Base-by-base conservation (phyloP, 2,797 vertebrate genomes). In the Eulemur albifrons region DNA sequence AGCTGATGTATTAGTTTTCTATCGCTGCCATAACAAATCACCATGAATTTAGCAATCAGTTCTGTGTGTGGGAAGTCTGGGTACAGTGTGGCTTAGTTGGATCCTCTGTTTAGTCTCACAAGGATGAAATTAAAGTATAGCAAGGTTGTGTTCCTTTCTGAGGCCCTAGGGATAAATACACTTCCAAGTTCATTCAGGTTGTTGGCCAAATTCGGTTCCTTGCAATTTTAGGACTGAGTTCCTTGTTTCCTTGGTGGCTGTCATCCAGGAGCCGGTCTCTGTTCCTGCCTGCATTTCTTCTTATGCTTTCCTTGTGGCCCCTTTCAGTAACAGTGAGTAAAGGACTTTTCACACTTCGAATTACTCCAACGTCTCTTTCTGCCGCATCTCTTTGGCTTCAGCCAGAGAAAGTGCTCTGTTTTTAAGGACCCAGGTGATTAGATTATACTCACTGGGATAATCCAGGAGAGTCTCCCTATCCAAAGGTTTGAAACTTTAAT, bases 71-170 rank as follows among this genome's bases (percentile, higher is more conserved):
- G 65, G 52, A 85, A 72, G 67, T 35, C 54, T 59, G 38, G 23
- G 21, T 21, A 35, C 1, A 52, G 7, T 12, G 17, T 73, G n/a
- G 27, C 43, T 95, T 54, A 21, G 65, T 65, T 43, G 43, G 50
- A 54, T 40, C 57, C 45, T 93, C 80, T 81, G 63, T 79, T 88
- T 80, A 59, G 61, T 63, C 59, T 97, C 67, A 38, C 30, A n/a
- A 81, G 59, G 50, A 61, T 95, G 50, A 83, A 95, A 93, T 92
- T 45, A 48, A 77, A 76, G 67, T 69, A 20, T 72, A 91, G 21
- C 43, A 70, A 75, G 35, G 30, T n/a, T 67, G 12, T 79, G 15
- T 14, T 73, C 43, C 86, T 92, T 92, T n/a, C 65, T 61, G 52
- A 95, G 73, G n/a, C 73, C 17, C 35, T 83, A 13, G 40, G 72